These are phyloP conservation scores for Chaetodon trifascialis DNA, from an alignment of 2,113 vertebrate genomes.

Conservation along the genomic window DNA sequence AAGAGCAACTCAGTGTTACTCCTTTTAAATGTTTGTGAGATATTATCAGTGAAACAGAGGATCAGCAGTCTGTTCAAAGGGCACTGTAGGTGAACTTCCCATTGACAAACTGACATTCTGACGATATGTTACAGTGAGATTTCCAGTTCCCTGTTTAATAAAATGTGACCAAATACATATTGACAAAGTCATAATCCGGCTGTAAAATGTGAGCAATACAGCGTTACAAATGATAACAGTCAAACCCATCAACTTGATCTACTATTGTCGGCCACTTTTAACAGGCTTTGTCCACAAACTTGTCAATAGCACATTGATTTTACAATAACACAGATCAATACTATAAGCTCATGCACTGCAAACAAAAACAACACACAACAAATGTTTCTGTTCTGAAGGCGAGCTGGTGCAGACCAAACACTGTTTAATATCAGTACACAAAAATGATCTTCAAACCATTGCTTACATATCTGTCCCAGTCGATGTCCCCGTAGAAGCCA, in stretches of 20 bases:
- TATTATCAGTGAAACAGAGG: not conserved
- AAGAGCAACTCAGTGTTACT: slow-evolving; percentile 17
- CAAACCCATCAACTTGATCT: not conserved
- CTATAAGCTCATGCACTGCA: not conserved
- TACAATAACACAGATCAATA: slow-evolving; percentile 14
- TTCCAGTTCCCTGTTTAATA: not conserved
- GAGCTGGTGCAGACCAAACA: not conserved
- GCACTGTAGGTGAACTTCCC: not conserved
- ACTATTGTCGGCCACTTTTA: not conserved
- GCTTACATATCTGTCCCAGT: slow-evolving; percentile 99
- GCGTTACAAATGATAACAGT: not conserved
- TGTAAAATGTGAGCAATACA: not conserved
- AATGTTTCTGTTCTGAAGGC: too few species aligned
- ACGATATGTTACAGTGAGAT: not conserved
- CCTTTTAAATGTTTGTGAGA: not conserved
- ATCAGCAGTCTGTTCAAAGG: not conserved
- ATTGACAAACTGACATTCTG: not conserved
- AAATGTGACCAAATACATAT: not conserved
- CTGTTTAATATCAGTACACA: not conserved
- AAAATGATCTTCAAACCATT: slow-evolving; percentile 6
- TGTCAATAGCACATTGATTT: slow-evolving; percentile 13
- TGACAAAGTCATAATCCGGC: slow-evolving; percentile 8
- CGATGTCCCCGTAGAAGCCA: slow-evolving; percentile 96
- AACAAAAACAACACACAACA: slow-evolving; percentile 13
- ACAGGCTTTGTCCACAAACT: not conserved